These are phyloP conservation scores for Onthophagus taurus DNA, from an alignment of 1,140 invertebrate genomes.

Conservation along the genomic window DNA sequence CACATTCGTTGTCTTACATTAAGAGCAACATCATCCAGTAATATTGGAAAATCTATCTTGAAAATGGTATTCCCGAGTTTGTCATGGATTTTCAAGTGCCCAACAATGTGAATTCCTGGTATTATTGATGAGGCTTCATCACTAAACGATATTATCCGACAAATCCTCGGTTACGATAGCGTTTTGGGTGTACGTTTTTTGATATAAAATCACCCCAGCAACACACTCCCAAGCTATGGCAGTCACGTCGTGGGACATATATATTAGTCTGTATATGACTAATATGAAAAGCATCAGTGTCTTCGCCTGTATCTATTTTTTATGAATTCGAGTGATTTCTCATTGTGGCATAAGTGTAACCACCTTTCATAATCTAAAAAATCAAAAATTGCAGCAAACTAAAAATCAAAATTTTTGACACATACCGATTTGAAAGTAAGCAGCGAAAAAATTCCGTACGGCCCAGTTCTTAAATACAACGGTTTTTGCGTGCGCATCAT, in stretches of 20 bases:
- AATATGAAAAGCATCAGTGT: too few species aligned
- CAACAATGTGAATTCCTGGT: slow-evolving; percentile 8
- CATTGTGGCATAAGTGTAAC: too few species aligned
- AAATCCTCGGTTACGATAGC: too few species aligned
- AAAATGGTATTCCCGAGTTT: slow-evolving; percentile 8
- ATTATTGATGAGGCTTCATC: slow-evolving; percentile 7
- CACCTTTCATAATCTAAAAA: too few species aligned
- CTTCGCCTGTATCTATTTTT: too few species aligned
- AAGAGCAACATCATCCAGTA: slow-evolving; percentile 11
- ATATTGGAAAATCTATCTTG: slow-evolving; percentile 4
- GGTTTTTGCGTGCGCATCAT: not conserved
- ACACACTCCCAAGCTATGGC: too few species aligned
- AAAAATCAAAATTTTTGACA: slow-evolving; percentile 3
- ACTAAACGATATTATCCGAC: slow-evolving; percentile 7
- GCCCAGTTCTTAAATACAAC: not conserved
- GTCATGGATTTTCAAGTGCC: slow-evolving; percentile 3
- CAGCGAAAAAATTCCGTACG: slow-evolving; percentile 2
- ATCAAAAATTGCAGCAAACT: too few species aligned
- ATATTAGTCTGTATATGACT: too few species aligned
- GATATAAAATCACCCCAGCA: too few species aligned
- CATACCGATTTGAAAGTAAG: not conserved
- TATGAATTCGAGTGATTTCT: too few species aligned
- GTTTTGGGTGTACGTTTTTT: too few species aligned
- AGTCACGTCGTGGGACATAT: too few species aligned
- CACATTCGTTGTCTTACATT: slow-evolving; percentile 7